A percentile compares a stretch with the other conserved stretches of the same genome.
These are phyloP conservation scores for Sebastes hopkinsi DNA, from an alignment of 2,797 vertebrate genomes.

Conservation along the genomic window DNA sequence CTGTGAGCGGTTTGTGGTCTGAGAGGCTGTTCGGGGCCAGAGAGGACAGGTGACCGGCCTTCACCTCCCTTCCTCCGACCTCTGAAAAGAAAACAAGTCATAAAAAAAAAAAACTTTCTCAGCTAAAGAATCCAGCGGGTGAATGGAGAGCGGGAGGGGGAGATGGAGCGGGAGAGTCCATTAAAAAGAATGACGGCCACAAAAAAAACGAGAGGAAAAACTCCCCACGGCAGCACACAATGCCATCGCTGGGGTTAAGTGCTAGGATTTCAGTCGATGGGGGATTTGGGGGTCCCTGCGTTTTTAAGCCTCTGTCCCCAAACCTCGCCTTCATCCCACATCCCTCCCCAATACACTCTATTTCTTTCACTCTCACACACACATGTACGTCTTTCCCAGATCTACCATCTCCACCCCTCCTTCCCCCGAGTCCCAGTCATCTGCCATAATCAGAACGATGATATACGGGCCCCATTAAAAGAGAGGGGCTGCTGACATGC, in stretches of 20 bases:
- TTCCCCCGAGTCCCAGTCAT: constrained; percentile 72
- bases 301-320: constrained; percentile 81
- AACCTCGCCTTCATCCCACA: constrained; percentile 70
- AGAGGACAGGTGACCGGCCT: constrained; percentile 60
- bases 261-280: constrained; percentile 87
- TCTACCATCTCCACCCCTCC: constrained; percentile 59
- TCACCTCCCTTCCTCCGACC: constrained; percentile 53
- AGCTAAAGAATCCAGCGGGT: constrained; percentile 56
- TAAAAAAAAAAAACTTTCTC: constrained; percentile 51
- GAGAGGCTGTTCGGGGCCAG: constrained; percentile 4
- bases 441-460: constrained; percentile 82
- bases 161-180: constrained; percentile 71
- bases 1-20: constrained; percentile 5
- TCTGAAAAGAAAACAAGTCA: constrained; percentile 60
- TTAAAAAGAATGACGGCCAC: constrained; percentile 70
- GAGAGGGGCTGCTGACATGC: constrained; percentile 84
- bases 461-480: constrained; percentile 80
- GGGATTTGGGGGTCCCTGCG: constrained; percentile 78
- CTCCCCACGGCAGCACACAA: constrained; percentile 79
- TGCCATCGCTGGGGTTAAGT: constrained; percentile 85
- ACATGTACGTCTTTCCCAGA: constrained; percentile 52
- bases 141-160: constrained; percentile 68
- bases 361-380: constrained; percentile 39
- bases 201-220: constrained; percentile 63
- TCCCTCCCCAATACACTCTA: constrained; percentile 51